A percentile compares a stretch with the other conserved stretches of the same genome.
Evolutionary conservation across 1,140 invertebrate species (phyloP).

Genomic region (Lanistes nyassanus): DNA sequence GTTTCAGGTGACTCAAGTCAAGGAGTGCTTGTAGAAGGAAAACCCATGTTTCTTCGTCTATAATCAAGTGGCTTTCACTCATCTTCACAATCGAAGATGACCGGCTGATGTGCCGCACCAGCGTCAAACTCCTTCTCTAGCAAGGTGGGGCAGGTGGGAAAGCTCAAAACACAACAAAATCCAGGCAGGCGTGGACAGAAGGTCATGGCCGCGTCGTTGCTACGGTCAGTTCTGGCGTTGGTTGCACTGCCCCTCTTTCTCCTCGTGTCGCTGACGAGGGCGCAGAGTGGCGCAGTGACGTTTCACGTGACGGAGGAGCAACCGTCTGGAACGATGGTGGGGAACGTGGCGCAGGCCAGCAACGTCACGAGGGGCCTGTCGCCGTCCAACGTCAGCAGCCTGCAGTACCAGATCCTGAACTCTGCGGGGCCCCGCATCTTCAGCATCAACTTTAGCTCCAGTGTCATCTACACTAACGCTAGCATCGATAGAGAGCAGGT

Average conservation of each 20-base stretch:
- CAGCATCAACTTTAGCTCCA: slow-evolving; percentile 41
- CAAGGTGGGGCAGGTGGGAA: not conserved
- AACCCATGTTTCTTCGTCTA: too few species aligned
- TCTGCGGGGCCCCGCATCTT: slow-evolving; percentile 32
- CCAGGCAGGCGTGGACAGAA: not conserved
- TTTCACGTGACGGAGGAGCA: slow-evolving; percentile 15
- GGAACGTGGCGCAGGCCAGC: slow-evolving; percentile 28
- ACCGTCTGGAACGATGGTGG: slow-evolving; percentile 25
- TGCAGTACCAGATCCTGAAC: slow-evolving; percentile 36
- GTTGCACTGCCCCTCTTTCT: not conserved
- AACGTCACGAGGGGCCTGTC: slow-evolving; percentile 22
- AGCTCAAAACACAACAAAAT: not conserved
- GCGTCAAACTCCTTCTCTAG: too few species aligned
- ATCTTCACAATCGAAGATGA: too few species aligned
- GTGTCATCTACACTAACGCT: slow-evolving; percentile 46
- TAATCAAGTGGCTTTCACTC: too few species aligned
- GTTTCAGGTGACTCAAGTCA: too few species aligned
- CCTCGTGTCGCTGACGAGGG: not conserved
- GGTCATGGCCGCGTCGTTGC: not conserved
- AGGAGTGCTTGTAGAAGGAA: too few species aligned
- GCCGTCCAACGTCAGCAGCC: not conserved
- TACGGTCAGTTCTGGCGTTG: not conserved
- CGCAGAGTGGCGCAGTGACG: not conserved
- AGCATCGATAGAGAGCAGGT: slow-evolving; percentile 51
- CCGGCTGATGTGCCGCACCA: too few species aligned